phyloP scores from a whole-genome alignment of 2,797 vertebrate species.

The Phataginus tricuspis region DNA sequence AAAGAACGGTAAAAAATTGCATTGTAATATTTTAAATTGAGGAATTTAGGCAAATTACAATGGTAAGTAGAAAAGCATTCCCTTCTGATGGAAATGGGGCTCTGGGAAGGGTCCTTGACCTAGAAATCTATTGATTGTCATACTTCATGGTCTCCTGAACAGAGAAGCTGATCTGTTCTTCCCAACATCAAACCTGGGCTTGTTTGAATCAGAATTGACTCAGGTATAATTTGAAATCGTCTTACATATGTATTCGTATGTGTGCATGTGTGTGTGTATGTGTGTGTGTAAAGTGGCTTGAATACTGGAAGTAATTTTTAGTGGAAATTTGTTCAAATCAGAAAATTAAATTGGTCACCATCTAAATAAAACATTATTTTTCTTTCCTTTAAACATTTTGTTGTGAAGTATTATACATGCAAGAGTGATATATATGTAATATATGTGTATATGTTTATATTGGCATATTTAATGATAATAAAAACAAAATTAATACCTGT shows the following conservation, averaged over 20 bases:
- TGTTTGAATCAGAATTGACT: background rate
- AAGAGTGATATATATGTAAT: background rate
- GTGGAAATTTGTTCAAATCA: background rate
- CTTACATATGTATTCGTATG: background rate
- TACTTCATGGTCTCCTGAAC: background rate
- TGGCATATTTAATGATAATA: background rate
- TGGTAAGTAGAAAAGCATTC: background rate
- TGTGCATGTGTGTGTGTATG: background rate
- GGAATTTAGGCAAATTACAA: background rate
- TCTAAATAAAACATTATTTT: background rate
- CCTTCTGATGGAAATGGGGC: background rate
- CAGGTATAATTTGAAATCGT: background rate
- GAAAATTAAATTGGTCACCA: background rate
- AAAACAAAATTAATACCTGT: background rate
- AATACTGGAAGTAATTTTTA: background rate
- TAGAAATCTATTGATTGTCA: background rate
- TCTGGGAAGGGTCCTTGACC: fast-evolving
- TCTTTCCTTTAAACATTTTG: background rate
- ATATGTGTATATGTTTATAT: too few species aligned
- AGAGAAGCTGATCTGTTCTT: background rate
- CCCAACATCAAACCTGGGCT: background rate
- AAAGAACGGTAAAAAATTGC: background rate
- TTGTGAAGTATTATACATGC: background rate
- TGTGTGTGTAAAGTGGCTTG: background rate
- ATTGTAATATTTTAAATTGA: background rate